Evolutionary conservation across 2,888 invertebrate species (phyloP).

Genomic region (Parasteatoda lunata): DNA sequence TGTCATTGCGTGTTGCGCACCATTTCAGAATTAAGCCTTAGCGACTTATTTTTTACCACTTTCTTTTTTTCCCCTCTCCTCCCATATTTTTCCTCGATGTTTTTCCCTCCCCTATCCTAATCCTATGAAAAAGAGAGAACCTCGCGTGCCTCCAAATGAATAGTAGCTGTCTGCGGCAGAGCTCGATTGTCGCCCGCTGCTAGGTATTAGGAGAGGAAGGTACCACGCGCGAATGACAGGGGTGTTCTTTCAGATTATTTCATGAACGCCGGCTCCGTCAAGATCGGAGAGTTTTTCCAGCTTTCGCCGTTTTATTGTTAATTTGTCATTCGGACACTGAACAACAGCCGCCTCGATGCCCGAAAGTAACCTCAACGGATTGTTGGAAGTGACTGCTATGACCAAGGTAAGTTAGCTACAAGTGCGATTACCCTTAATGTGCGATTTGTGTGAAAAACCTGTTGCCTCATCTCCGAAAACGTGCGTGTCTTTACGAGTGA

Average conservation of each 20-base stretch:
- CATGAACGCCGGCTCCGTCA: constrained; percentile 22
- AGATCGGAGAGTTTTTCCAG: background rate
- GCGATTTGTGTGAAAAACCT: constrained; percentile 37
- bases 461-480: constrained; percentile 39
- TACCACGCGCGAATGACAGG: constrained; percentile 57
- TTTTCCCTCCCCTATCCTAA: constrained; percentile 12
- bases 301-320: constrained; percentile 29
- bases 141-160: constrained; percentile 42
- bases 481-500: constrained; percentile 29
- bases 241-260: constrained; percentile 33
- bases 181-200: constrained; percentile 36
- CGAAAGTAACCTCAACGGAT: constrained; percentile 33
- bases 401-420: constrained; percentile 60
- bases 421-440: constrained; percentile 53
- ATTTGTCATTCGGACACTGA: constrained; percentile 27
- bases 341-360: constrained; percentile 43
- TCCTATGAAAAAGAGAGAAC: background rate
- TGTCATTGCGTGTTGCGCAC: constrained; percentile 51
- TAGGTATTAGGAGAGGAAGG: constrained; percentile 56
- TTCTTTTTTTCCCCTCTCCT: background rate
- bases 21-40: constrained; percentile 51
- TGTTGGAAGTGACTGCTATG: constrained; percentile 45
- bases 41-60: background rate
- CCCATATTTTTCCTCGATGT: background rate
- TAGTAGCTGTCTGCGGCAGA: constrained; percentile 43